These are phyloP conservation scores for Columba janthina DNA, from an alignment of 2,113 vertebrate species.

Conservation along the genomic window DNA sequence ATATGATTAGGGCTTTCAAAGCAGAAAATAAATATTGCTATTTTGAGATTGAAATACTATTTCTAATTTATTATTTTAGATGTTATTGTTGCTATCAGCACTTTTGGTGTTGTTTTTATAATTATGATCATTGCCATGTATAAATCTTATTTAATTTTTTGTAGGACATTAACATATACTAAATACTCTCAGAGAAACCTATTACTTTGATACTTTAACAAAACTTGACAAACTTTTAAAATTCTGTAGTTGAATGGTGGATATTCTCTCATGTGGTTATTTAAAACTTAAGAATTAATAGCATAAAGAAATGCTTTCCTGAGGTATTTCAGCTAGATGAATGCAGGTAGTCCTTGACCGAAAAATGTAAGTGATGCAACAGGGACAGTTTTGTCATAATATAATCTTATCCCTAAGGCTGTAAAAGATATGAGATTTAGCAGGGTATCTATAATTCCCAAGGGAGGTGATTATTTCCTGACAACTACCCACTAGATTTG, in stretches of 20 bases:
- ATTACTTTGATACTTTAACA: neutral
- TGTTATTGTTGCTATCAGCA: neutral
- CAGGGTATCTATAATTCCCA: slow-evolving; percentile 64
- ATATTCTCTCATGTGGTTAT: neutral
- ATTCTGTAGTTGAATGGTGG: neutral
- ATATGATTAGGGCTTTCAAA: neutral
- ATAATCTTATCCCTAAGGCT: slow-evolving; percentile 50
- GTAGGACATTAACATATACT: neutral
- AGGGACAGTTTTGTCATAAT: slow-evolving; percentile 61
- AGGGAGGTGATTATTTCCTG: slow-evolving; percentile 66
- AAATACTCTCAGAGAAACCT: neutral
- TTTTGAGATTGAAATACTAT: neutral
- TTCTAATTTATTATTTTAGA: neutral
- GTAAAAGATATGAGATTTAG: slow-evolving; percentile 55
- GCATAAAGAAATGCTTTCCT: slow-evolving; percentile 9
- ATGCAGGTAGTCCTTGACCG: slow-evolving; percentile 6
- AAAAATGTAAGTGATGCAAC: slow-evolving; percentile 33
- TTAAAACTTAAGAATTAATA: slow-evolving; percentile 41
- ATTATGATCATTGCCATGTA: neutral
- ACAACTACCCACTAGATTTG: slow-evolving; percentile 54
- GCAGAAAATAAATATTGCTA: accelerated
- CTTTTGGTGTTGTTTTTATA: neutral
- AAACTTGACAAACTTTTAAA: neutral
- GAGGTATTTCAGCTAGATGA: slow-evolving; percentile 19
- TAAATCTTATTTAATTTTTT: neutral